Conservation (phyloP, 2,888 invertebrate genomes). For the Drosophila nr. perissopoda region DNA sequence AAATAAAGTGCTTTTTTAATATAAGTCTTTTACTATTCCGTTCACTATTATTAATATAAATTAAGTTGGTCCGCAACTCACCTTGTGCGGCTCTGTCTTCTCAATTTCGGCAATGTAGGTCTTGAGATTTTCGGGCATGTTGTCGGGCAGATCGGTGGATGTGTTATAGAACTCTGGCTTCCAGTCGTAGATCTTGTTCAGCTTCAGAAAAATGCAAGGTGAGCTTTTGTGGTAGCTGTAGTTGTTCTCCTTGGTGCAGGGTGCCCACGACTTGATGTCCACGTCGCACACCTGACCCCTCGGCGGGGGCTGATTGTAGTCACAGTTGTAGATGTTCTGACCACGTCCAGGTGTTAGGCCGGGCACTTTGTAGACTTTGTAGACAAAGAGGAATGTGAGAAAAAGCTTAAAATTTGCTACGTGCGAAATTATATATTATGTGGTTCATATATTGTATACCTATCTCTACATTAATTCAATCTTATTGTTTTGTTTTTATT, state of each 20-base stretch:
- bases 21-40: too few species aligned
- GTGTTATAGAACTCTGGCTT: slow-evolving; percentile 92
- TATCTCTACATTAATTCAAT: too few species aligned
- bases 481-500: not conserved
- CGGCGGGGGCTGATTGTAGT: slow-evolving; percentile 89
- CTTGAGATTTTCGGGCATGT: slow-evolving; percentile 91
- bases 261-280: slow-evolving; percentile 91
- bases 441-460: not conserved
- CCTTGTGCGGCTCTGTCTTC: slow-evolving; percentile 85
- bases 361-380: slow-evolving; percentile 89
- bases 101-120: slow-evolving; percentile 87
- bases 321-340: slow-evolving; percentile 91
- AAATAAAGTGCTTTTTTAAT: too few species aligned
- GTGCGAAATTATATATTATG: not conserved
- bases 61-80: slow-evolving; percentile 24
- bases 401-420: not conserved
- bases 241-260: slow-evolving; percentile 92
- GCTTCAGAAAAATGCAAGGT: slow-evolving; percentile 97
- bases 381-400: slow-evolving; percentile 31
- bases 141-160: slow-evolving; percentile 88
- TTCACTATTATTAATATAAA: too few species aligned
- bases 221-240: slow-evolving; percentile 96
- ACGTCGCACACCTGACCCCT: slow-evolving; percentile 94
- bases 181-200: slow-evolving; percentile 98
- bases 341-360: slow-evolving; percentile 90